Evolutionary conservation across 2,113 vertebrate species (phyloP).

Genomic region (Nothobranchius furzeri): DNA sequence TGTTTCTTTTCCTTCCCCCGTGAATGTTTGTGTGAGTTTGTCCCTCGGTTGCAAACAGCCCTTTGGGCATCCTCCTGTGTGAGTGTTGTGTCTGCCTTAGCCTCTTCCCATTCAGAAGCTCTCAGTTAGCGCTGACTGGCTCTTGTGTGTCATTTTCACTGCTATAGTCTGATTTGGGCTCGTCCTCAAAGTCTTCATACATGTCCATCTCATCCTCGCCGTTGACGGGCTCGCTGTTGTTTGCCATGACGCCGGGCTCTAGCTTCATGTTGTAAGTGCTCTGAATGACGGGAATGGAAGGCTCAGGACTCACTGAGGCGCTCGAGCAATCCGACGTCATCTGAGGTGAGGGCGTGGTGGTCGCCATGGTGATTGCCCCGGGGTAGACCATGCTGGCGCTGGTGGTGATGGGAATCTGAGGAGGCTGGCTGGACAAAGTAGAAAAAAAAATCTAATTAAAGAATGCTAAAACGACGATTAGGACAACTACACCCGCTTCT

Average conservation of each 20-base stretch:
- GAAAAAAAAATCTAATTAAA: conserved; percentile 6
- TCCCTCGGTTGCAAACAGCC: conserved; percentile 53
- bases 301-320: conserved; percentile 96
- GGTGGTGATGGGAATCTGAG: conserved; percentile 96
- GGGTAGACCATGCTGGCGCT: conserved; percentile 96
- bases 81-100: conserved; percentile 39
- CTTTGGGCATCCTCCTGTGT: conserved; percentile 43
- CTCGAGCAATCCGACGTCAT: conserved; percentile 99
- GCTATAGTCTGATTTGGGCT: conserved; percentile 99
- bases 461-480: too few relatives aligned
- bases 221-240: conserved; percentile 87
- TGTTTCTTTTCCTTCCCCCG: conserved; percentile 28
- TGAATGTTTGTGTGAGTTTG: conserved; percentile 52
- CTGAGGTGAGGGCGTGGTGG: conserved; percentile 95
- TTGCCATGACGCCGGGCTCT: conserved; percentile 85
- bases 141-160: conserved; percentile 97
- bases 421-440: conserved; percentile 88
- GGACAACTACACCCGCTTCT: not conserved
- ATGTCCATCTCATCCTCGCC: conserved; percentile 98
- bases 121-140: conserved; percentile 96
- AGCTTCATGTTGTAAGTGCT: conserved; percentile 97
- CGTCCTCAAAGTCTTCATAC: conserved; percentile 98
- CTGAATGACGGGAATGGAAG: conserved; percentile 97
- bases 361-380: conserved; percentile 94
- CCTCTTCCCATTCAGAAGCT: conserved; percentile 11